Evolutionary conservation across 1,140 invertebrate species (phyloP).

Genomic region (Drosophila pectinifera): DNA sequence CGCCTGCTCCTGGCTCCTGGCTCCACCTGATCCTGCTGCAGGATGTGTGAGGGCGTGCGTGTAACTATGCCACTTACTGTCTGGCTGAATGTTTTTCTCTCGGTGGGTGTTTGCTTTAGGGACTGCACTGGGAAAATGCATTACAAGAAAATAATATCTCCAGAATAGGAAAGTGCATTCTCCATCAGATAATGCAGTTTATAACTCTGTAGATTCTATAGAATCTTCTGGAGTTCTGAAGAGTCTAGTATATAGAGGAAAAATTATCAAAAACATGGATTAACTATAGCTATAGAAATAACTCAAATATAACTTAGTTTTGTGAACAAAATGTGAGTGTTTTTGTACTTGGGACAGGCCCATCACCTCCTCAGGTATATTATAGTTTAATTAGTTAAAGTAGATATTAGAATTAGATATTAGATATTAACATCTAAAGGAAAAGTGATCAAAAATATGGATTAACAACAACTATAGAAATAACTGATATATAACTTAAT

Average conservation of each 20-base stretch:
- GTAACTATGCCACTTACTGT: slow-evolving; percentile 78
- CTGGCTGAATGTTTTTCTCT: slow-evolving; percentile 17
- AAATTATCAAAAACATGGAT: too few species aligned
- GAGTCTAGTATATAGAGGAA: neutral
- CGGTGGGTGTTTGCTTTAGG: slow-evolving; percentile 57
- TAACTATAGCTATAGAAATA: neutral
- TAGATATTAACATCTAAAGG: too few species aligned
- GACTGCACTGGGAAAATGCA: slow-evolving; percentile 10
- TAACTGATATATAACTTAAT: too few species aligned
- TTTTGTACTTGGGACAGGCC: neutral
- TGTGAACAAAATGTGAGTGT: neutral
- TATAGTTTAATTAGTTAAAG: fast-evolving
- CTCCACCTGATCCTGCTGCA: neutral
- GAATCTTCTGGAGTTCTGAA: too few species aligned
- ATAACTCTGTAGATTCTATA: too few species aligned
- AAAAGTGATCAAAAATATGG: too few species aligned
- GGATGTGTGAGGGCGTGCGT: slow-evolving; percentile 47
- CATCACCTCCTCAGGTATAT: neutral
- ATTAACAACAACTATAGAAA: neutral
- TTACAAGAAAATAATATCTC: too few species aligned
- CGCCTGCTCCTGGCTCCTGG: slow-evolving; percentile 5
- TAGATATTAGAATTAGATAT: too few species aligned
- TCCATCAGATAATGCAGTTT: too few species aligned
- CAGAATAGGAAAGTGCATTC: too few species aligned
- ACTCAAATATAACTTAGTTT: too few species aligned